Conservation (phyloP, 2,113 vertebrate species). For the Mormoops blainvillei region DNA sequence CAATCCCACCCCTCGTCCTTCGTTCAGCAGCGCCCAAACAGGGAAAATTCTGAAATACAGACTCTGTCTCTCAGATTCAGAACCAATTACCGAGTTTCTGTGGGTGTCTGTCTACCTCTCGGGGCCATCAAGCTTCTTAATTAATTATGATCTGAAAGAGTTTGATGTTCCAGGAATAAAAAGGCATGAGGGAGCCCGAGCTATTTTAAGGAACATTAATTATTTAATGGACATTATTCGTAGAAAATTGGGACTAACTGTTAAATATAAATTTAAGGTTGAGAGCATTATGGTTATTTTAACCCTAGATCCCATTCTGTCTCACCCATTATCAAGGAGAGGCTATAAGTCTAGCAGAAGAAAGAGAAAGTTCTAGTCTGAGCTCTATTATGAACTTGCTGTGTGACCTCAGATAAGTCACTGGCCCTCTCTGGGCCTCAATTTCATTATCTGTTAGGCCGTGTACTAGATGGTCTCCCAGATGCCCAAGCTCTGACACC, state of each 20-base stretch:
- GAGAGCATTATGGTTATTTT: constrained; percentile 45
- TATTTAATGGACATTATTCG: constrained; percentile 67
- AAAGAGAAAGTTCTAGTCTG: neutral
- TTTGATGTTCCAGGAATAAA: constrained; percentile 68
- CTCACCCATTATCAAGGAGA: neutral
- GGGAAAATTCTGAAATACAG: neutral
- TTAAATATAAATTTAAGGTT: constrained; percentile 57
- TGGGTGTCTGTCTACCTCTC: constrained; percentile 57
- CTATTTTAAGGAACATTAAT: constrained; percentile 71
- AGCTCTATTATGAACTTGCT: neutral
- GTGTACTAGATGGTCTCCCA: neutral
- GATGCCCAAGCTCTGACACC: neutral
- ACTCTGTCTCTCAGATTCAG: neutral
- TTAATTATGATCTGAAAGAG: constrained; percentile 68
- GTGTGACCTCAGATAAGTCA: neutral
- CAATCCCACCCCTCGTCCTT: neutral
- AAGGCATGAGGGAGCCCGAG: constrained; percentile 46
- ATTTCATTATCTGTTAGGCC: neutral
- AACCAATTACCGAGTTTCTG: constrained; percentile 47
- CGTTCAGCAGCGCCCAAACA: neutral
- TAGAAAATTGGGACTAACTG: constrained; percentile 63
- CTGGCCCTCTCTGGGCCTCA: neutral
- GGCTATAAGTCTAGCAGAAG: neutral
- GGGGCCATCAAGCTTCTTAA: constrained; percentile 58
- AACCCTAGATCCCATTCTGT: neutral